Evolutionary conservation across 2,888 invertebrate genomes (phyloP).

Genomic region (Gymnosoma rotundatum): DNA sequence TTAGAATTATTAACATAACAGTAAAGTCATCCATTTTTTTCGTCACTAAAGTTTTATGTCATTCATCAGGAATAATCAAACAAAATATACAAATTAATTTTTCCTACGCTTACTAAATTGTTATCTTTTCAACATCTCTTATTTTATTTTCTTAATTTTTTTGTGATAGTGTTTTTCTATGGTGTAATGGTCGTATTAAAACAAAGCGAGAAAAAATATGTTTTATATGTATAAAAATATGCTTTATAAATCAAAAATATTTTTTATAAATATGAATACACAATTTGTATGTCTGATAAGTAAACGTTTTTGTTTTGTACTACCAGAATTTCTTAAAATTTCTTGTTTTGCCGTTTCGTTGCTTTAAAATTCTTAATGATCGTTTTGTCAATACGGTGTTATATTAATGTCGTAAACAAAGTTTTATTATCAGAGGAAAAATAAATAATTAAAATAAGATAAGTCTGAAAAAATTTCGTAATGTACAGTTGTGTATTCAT

Average conservation of each 20-base stretch:
- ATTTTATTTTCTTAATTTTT: background rate
- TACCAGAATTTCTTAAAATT: slow-evolving; percentile 1
- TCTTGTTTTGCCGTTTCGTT: slow-evolving; percentile 44
- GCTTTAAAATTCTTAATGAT: slow-evolving; percentile 34
- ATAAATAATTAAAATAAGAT: slow-evolving; percentile 24
- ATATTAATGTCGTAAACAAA: slow-evolving; percentile 35
- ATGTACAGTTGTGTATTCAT: background rate
- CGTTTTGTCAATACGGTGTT: slow-evolving; percentile 40
- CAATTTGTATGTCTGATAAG: slow-evolving; percentile 14
- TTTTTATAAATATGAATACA: background rate
- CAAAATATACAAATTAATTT: no score
- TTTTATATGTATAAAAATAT: no score
- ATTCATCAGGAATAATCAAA: background rate
- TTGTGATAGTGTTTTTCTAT: no score
- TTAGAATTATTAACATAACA: slow-evolving; percentile 71
- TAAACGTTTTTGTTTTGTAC: slow-evolving; percentile 35
- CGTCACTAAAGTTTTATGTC: slow-evolving; percentile 2
- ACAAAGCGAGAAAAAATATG: no score
- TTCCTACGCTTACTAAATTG: no score
- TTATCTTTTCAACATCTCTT: background rate
- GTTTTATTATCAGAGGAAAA: slow-evolving; percentile 25
- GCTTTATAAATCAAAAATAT: background rate
- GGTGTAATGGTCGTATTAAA: no score
- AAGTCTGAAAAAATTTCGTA: slow-evolving; percentile 10
- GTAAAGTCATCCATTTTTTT: slow-evolving; percentile 69